These are phyloP conservation scores for Aramus guarauna DNA, from an alignment of 2,113 vertebrate species.

Conservation along the genomic window DNA sequence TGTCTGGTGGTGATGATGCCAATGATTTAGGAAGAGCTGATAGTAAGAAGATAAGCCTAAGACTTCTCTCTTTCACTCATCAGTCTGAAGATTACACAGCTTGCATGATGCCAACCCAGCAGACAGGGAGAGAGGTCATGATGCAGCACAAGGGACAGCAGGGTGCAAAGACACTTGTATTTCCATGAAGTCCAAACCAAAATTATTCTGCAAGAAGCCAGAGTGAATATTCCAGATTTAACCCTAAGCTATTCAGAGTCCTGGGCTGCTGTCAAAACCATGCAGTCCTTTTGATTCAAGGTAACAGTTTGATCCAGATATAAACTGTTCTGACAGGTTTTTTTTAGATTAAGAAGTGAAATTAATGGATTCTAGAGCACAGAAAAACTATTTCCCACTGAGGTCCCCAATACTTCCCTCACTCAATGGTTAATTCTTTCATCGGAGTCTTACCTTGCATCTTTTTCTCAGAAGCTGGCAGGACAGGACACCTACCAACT, in stretches of 20 bases:
- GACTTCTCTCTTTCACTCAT: not conserved
- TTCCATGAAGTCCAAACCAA: not conserved
- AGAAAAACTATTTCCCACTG: not conserved
- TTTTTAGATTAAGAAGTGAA: not conserved
- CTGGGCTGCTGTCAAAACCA: not conserved
- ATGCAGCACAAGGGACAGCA: not conserved
- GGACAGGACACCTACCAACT: not conserved
- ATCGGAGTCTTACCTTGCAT: not conserved
- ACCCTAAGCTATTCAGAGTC: not conserved
- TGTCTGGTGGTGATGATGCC: not conserved
- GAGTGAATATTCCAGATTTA: not conserved
- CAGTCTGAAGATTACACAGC: not conserved
- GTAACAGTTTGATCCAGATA: not conserved
- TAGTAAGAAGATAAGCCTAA: not conserved
- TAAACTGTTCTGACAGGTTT: not conserved
- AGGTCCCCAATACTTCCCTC: not conserved
- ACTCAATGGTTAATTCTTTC: not conserved
- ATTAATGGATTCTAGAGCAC: not conserved
- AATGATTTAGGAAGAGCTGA: not conserved
- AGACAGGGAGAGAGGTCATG: not conserved
- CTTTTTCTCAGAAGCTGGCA: not conserved
- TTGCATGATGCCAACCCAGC: not conserved
- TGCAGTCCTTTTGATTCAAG: not conserved
- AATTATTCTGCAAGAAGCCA: not conserved
- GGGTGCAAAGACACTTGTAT: not conserved